Conservation (phyloP, 2,113 vertebrate genomes). For the Setophaga kirtlandii region DNA sequence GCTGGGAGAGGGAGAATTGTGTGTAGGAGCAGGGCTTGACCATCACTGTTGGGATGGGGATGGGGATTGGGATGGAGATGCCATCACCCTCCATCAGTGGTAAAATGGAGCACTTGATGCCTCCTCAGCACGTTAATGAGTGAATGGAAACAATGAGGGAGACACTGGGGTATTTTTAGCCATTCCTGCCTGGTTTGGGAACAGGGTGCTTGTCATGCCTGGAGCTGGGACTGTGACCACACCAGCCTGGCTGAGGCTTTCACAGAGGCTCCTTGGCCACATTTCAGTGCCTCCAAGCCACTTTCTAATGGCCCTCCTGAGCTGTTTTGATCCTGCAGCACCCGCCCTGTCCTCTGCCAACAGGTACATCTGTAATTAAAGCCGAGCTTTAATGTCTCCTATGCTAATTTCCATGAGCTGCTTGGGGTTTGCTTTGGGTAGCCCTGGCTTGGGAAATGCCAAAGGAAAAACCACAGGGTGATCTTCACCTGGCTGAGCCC, state of each 20-base stretch:
- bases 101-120: not conserved
- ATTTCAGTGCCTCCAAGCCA: not conserved
- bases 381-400: constrained; percentile 49
- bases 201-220: fast-evolving
- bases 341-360: constrained; percentile 21
- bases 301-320: constrained; percentile 8
- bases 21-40: not conserved
- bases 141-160: not conserved
- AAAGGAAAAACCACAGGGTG: constrained; percentile 45
- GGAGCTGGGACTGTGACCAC: not conserved
- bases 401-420: constrained; percentile 27
- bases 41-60: not conserved
- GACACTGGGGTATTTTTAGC: not conserved
- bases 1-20: not conserved
- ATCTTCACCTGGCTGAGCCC: not conserved
- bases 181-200: not conserved
- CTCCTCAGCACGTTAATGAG: not conserved
- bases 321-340: constrained; percentile 40
- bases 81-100: fast-evolving
- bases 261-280: not conserved
- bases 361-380: constrained; percentile 46
- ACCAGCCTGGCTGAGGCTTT: not conserved
- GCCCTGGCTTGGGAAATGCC: constrained; percentile 46
- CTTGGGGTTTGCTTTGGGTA: constrained; percentile 19
- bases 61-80: not conserved